Percentiles rank a stretch among this genome's conserved stretches.
phyloP scores from a whole-genome alignment of 2,113 vertebrate species.

The Cacatua alba region DNA sequence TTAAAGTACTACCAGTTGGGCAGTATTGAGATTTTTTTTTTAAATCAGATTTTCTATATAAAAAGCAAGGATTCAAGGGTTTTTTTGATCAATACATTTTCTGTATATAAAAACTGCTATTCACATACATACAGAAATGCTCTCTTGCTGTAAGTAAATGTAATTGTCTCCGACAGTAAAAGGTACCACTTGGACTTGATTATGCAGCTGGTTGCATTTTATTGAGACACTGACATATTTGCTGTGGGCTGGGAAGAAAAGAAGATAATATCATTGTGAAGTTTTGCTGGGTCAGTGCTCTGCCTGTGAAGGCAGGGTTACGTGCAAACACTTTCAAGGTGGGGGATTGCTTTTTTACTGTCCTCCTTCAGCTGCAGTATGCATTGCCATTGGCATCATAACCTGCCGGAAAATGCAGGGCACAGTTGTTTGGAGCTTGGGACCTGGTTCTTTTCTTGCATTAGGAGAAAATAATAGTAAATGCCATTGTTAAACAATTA shows the following conservation, averaged over 20 bases:
- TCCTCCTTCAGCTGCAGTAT: not conserved
- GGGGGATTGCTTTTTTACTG: not conserved
- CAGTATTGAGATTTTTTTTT: not conserved
- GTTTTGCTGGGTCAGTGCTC: constrained; percentile 2
- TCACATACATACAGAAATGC: not conserved
- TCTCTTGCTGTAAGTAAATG: not conserved
- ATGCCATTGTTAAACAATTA: not conserved
- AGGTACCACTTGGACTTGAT: constrained; percentile 31
- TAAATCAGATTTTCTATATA: not conserved
- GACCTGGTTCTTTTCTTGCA: not conserved
- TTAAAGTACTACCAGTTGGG: not conserved
- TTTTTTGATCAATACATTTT: constrained; percentile 8
- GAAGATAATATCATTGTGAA: not conserved
- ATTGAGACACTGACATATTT: constrained; percentile 19
- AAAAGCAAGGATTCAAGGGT: not conserved
- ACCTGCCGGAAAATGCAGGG: not conserved
- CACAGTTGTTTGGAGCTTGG: not conserved
- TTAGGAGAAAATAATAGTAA: not conserved
- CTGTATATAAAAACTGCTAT: not conserved
- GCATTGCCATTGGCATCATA: not conserved
- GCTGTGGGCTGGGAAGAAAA: constrained; percentile 10
- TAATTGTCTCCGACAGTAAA: constrained; percentile 5
- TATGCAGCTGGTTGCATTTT: constrained; percentile 30
- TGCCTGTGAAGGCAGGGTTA: not conserved
- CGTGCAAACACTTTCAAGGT: not conserved